Base-by-base conservation (phyloP, 2,113 vertebrate genomes). In the Tenebrosternarchus preto region DNA sequence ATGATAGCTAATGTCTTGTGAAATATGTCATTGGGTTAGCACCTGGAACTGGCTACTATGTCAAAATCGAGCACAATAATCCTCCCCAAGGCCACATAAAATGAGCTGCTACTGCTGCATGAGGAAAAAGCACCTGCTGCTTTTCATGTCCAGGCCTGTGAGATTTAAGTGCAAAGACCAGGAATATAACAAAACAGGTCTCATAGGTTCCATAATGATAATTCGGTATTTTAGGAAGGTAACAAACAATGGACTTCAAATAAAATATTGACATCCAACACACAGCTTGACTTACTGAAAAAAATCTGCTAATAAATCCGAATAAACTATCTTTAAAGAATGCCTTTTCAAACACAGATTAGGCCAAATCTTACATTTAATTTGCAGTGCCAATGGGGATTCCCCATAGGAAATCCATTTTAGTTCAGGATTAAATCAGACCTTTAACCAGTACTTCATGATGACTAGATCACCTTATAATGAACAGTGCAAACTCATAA, bases 31-130 rank as follows among this genome's bases (percentile, higher is more conserved):
- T 22, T 56, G 59, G 43, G 73, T n/a, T 15, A 73, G 59, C 59
- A 64, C 60, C 64, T 25, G 73, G 63, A 67, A 71, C 55, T 74
- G 61, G 24, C 50, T 56, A 80, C 19, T 39, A 36, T 57, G 64
- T 39, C 17, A 56, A 29, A 67, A 75, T 67, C 25, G 19, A 31
- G 22, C 22, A 15, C 61, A 68, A 61, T 16, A 16, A 53, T 74
- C 24, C 56, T 74, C 31, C 61, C 50, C 3, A 17, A 74, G 71
- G 71, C 71, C 61, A 68, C 27, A 20, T n/a, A 39, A 68, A 68
- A 39, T 31, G 36, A 68, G 64, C 64, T 36, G 9, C 39, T 68
- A 33, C 64, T 36, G 9, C 39, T 68, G 19, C 17, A 39, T 36
- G 64, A 19, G 29, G 67, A 57, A 57, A 61, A 66, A 43, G 25